A percentile compares a stretch with the other conserved stretches of the same genome.
These are phyloP conservation scores for Panthera leo DNA, from an alignment of 2,113 vertebrate genomes.

Conservation along the genomic window DNA sequence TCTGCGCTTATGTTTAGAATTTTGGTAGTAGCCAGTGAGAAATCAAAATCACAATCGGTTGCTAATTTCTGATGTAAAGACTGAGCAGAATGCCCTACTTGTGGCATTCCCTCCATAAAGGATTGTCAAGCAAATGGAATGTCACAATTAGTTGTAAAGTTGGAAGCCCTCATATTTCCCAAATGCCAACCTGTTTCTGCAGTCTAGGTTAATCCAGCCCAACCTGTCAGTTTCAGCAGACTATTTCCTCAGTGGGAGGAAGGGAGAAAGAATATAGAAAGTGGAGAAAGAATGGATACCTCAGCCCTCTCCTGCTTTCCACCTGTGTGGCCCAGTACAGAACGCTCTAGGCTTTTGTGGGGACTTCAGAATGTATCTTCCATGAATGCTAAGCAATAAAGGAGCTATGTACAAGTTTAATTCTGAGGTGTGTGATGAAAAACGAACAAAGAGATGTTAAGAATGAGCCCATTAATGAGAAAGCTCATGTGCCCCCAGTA, in stretches of 20 bases:
- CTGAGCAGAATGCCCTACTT: not conserved
- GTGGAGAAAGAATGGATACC: not conserved
- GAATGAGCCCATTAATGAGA: not conserved
- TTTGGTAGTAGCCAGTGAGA: not conserved
- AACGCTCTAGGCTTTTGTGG: not conserved
- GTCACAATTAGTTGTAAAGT: slow-evolving; percentile 1
- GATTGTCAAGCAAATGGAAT: not conserved
- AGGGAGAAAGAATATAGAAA: not conserved
- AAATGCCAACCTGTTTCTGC: not conserved
- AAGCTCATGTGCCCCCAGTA: not conserved
- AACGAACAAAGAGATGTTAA: not conserved
- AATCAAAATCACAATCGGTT: not conserved
- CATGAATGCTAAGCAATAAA: not conserved
- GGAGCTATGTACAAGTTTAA: not conserved
- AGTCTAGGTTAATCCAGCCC: not conserved
- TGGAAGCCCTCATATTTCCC: slow-evolving; percentile 16
- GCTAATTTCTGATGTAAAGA: slow-evolving; percentile 4
- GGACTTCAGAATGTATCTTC: not conserved
- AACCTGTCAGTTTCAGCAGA: not conserved
- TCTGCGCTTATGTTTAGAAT: not conserved
- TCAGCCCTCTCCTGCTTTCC: not conserved
- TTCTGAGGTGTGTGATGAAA: not conserved
- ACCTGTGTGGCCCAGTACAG: not conserved
- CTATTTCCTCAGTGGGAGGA: not conserved
- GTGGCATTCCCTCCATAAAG: not conserved